These are phyloP conservation scores for Polymixis lichenea DNA, from an alignment of 2,888 invertebrate species.

Conservation along the genomic window DNA sequence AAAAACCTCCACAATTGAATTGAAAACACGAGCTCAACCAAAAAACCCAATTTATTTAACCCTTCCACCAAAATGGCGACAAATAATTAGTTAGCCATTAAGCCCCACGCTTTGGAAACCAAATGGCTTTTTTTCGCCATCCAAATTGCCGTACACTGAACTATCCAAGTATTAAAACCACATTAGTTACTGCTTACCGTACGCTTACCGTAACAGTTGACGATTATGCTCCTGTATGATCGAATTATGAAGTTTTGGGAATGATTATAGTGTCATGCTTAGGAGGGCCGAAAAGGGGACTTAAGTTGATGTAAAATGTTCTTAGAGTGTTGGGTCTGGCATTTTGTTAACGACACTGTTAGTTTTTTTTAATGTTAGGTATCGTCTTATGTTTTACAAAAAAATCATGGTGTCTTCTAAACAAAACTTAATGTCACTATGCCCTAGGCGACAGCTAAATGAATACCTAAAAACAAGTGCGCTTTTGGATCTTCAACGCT, in stretches of 20 bases:
- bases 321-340: neutral
- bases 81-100: conserved; percentile 85
- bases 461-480: too few species aligned
- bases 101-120: conserved; percentile 80
- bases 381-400: neutral
- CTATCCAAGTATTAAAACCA: conserved; percentile 83
- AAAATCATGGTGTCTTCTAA: too few species aligned
- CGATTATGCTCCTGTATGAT: conserved; percentile 76
- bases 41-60: conserved; percentile 55
- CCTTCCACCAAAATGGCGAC: conserved; percentile 71
- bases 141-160: conserved; percentile 81
- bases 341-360: conserved; percentile 20
- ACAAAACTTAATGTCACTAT: too few species aligned
- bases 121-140: conserved; percentile 82
- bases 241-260: conserved; percentile 61
- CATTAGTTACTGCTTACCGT: conserved; percentile 80
- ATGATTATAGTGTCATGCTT: conserved; percentile 53
- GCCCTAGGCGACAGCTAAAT: neutral
- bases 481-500: too few species aligned
- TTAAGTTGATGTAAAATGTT: conserved; percentile 42
- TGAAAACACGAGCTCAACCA: conserved; percentile 19
- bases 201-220: conserved; percentile 74
- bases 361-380: neutral
- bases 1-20: conserved; percentile 41
- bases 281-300: conserved; percentile 2